Base-by-base conservation (phyloP, 1,140 invertebrate genomes). In the Drosophila ananassae region DNA sequence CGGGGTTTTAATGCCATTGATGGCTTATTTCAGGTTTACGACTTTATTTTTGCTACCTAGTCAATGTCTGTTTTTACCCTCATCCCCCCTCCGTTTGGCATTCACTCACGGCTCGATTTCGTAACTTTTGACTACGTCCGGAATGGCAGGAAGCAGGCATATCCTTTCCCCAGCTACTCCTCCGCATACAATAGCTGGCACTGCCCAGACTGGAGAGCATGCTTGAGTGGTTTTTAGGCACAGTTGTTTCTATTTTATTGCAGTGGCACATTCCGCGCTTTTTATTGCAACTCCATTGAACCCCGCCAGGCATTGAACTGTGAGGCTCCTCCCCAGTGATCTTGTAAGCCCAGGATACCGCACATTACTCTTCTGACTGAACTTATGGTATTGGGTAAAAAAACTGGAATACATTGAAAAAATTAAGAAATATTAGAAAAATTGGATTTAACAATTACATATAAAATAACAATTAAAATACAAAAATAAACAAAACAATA, bases 1-100 rank as follows among this genome's bases (percentile, higher is more conserved):
- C 62, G 41, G 71, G 63, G 83, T 82, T 87, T 87, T 89, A 89
- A 89, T 89, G 83, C 79, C 83, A 89, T 89, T 89, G 83, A 89
- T 89, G 83, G 83, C 83, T 89, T 89, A 89, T 89, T 89, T 89
- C 76, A 83, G 84, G 79, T 89, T 89, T 89, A 89, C 83, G 83
- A 89, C 84, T 89, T 89, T 89, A 89, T 89, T 89, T 87, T 89
- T 81, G 67, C 75, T 83, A 83, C 83, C 83, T 89, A 89, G 79
- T 69, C 79, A 79, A 74, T 64, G 77, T 59, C 63, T 77, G 53
- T 47, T 73, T 60, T 13, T 17, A 7, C 13, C 24, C 10, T 17
- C 53, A 74, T 67, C 62, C 61, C 55, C 25, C 39, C 34, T 12
- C 34, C 34, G 34, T 37, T 37, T n/a, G 63, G 73, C 81, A 84